Base-by-base conservation (phyloP, 2,888 invertebrate species). In the Beris morrisii region DNA sequence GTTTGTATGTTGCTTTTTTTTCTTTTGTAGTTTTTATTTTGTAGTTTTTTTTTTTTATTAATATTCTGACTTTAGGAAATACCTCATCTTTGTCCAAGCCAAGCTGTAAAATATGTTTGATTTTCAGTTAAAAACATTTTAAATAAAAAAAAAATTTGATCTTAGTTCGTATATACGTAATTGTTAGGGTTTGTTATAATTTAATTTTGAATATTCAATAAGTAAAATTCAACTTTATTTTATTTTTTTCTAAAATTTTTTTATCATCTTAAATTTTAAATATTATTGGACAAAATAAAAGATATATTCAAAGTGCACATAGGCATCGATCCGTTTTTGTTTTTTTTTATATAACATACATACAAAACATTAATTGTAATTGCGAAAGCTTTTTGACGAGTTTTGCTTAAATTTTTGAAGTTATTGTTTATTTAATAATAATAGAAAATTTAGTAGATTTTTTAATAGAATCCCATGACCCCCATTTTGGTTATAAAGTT, bases 21-120 rank as follows among this genome's bases (percentile, higher is more conserved):
- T 45, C 32, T 64, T 55, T 61, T 67, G 55, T 67, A 58, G 59
- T 46, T 65, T 63, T 66, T 65, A 56, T 43, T 46, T 58, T 66
- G 66, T 64, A 2, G 22, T 66, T 46, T 67, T 57, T 69, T 66
- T 63, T 57, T 50, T 44, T 63, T 53, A 61, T 64, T 64, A 55
- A 66, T 13, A 53, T 70, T 69, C 68, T 63, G 69, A 71, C 67
- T 73, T 76, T 75, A 73, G 73, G 73, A 71, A 85, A 84, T 88
- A 92, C 91, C 91, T 92, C 91, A 86, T 92, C 91, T 87, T 90
- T 90, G 88, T 91, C 91, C 91, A 91, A 90, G 90, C 90, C 91
- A 90, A 91, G 90, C 91, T 92, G 88, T 85, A 87, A 86, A 87
- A 88, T 75, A 76, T 74, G 71, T 71, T 71, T 71, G 30, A 48